Evolutionary conservation across 1,140 invertebrate species (phyloP).

Genomic region (Glossosoma conforme): DNA sequence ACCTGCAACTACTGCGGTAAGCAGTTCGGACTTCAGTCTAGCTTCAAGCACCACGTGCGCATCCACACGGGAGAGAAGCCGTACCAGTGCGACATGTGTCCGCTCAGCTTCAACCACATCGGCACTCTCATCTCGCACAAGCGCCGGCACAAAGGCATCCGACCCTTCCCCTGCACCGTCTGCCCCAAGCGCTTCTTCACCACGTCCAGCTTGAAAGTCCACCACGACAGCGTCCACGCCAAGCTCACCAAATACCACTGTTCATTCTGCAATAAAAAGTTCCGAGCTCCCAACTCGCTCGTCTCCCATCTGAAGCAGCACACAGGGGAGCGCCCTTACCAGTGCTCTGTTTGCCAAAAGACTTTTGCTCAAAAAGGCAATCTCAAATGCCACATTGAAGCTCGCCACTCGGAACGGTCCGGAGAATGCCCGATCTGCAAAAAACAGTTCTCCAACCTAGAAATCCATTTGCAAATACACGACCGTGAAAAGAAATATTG

Average conservation of each 20-base stretch:
- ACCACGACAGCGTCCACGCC: conserved; percentile 35
- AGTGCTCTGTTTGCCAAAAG: conserved; percentile 50
- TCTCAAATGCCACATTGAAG: conserved; percentile 42
- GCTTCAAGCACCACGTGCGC: conserved; percentile 38
- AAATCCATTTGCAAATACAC: conserved; percentile 59
- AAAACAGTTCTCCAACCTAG: conserved; percentile 42
- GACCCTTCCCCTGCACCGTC: conserved; percentile 58
- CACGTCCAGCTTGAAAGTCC: conserved; percentile 33
- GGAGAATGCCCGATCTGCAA: conserved; percentile 40
- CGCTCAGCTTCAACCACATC: conserved; percentile 37
- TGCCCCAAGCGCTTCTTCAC: conserved; percentile 64
- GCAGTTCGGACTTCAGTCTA: conserved; percentile 44
- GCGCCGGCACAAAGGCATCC: conserved; percentile 72
- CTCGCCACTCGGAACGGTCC: conserved; percentile 43
- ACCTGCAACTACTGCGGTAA: conserved; percentile 53
- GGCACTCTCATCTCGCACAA: conserved; percentile 51
- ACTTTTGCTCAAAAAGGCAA: conserved; percentile 56
- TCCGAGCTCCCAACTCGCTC: conserved; percentile 39
- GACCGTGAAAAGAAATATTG: conserved; percentile 47
- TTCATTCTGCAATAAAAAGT: conserved; percentile 34
- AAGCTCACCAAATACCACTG: conserved; percentile 38
- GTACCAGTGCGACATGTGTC: conserved; percentile 37
- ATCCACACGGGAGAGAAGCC: conserved; percentile 43
- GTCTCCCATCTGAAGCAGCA: conserved; percentile 36
- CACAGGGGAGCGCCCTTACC: conserved; percentile 30